Conservation (phyloP, 2,888 invertebrate genomes). For the Chrysolina americana region DNA sequence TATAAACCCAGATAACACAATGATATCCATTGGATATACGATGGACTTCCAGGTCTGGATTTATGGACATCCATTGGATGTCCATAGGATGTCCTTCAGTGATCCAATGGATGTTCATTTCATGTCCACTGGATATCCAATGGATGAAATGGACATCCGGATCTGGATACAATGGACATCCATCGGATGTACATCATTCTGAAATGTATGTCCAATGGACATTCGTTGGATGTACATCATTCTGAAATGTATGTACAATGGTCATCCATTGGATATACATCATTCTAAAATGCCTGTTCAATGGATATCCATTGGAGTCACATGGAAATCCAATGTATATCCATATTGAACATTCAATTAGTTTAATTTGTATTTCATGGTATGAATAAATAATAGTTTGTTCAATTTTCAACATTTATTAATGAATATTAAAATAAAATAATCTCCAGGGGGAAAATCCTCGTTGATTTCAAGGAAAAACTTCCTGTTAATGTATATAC, state of each 20-base stretch:
- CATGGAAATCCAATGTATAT: background rate
- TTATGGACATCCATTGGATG: too few species aligned
- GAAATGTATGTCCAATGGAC: background rate
- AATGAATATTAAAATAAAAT: too few species aligned
- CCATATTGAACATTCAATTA: background rate
- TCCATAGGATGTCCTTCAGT: too few species aligned
- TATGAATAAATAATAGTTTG: too few species aligned
- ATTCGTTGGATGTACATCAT: background rate
- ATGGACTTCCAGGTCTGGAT: conserved; percentile 3
- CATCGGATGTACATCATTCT: background rate
- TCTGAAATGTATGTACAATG: background rate
- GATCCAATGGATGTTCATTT: too few species aligned
- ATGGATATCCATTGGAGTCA: background rate
- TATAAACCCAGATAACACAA: conserved; percentile 2
- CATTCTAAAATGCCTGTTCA: background rate
- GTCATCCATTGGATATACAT: background rate
- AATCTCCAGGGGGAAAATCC: background rate
- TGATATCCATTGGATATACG: background rate
- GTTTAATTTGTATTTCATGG: too few species aligned
- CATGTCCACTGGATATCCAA: too few species aligned
- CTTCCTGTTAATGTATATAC: background rate
- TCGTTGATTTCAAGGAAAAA: background rate
- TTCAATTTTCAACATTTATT: too few species aligned
- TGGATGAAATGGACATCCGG: background rate
- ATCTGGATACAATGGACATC: conserved; percentile 1